phyloP scores from a whole-genome alignment of 2,888 invertebrate species.

The Pseudoips prasinana region DNA sequence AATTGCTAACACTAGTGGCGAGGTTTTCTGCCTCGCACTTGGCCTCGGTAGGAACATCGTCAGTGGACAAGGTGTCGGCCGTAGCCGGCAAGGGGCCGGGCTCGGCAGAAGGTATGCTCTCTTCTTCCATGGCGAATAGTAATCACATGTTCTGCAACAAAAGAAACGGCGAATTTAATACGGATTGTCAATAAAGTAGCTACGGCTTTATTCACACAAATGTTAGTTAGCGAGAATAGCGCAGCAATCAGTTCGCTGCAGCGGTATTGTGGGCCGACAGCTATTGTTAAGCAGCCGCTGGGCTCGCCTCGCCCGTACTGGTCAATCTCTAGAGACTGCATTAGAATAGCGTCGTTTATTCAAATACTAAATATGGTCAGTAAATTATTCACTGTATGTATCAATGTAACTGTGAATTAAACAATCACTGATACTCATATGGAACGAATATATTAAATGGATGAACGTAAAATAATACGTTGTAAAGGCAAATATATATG shows the following conservation, averaged over 20 bases:
- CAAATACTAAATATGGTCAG: too few species aligned
- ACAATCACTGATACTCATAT: too few species aligned
- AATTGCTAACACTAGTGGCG: constrained; percentile 29
- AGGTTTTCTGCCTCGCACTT: constrained; percentile 37
- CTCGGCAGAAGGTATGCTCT: constrained; percentile 41
- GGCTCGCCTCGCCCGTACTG: constrained; percentile 34
- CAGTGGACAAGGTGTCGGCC: constrained; percentile 40
- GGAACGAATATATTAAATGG: constrained; percentile 2
- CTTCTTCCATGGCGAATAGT: constrained; percentile 65
- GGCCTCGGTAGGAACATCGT: constrained; percentile 34
- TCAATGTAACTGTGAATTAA: constrained; percentile 24
- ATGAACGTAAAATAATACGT: too few species aligned
- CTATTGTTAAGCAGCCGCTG: constrained; percentile 51
- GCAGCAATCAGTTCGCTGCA: constrained; percentile 52
- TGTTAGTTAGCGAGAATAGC: constrained; percentile 20
- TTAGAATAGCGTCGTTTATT: constrained; percentile 51
- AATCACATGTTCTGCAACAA: constrained; percentile 78
- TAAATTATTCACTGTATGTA: constrained; percentile 10
- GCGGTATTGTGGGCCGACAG: constrained; percentile 42
- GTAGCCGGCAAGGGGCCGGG: constrained; percentile 36
- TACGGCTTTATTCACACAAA: constrained; percentile 7
- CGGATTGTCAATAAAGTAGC: not conserved
- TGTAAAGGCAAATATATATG: too few species aligned
- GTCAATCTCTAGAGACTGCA: constrained; percentile 55
- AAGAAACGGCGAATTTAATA: constrained; percentile 25